phyloP scores from a whole-genome alignment of 2,113 vertebrate genomes.

The Tachysurus vachellii region DNA sequence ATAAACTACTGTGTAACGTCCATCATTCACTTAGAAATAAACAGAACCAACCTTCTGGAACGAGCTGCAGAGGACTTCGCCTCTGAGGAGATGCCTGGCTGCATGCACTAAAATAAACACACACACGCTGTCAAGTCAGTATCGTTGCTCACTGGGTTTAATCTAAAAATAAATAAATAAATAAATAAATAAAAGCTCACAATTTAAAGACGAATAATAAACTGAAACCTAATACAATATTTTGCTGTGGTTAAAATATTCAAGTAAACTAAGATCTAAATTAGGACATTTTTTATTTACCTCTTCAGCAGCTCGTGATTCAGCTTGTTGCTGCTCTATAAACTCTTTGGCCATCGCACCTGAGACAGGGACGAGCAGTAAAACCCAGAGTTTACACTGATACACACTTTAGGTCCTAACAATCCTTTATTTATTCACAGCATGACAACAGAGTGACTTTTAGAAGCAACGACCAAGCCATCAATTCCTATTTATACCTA shows the following conservation, averaged over 20 bases:
- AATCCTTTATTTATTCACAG: not conserved
- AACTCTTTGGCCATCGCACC: conserved; percentile 48
- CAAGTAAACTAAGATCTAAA: too few species aligned
- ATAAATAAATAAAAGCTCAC: too few species aligned
- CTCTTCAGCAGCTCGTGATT: conserved; percentile 12
- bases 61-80: conserved; percentile 71
- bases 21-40: not conserved
- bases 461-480: not conserved
- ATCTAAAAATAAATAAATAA: too few species aligned
- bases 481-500: not conserved
- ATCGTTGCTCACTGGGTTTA: too few species aligned
- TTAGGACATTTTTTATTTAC: too few species aligned
- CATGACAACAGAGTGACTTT: not conserved
- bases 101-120: conserved; percentile 37
- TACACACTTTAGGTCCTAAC: not conserved
- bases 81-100: conserved; percentile 78
- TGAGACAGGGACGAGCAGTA: not conserved
- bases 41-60: conserved; percentile 81
- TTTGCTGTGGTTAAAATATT: too few species aligned
- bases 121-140: not conserved
- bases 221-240: too few species aligned
- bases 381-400: not conserved
- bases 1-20: not conserved
- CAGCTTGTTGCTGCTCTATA: conserved; percentile 46
- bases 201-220: too few species aligned